Base-by-base conservation (phyloP, 2,888 invertebrate genomes). In the Pterobdella sp. region DNA sequence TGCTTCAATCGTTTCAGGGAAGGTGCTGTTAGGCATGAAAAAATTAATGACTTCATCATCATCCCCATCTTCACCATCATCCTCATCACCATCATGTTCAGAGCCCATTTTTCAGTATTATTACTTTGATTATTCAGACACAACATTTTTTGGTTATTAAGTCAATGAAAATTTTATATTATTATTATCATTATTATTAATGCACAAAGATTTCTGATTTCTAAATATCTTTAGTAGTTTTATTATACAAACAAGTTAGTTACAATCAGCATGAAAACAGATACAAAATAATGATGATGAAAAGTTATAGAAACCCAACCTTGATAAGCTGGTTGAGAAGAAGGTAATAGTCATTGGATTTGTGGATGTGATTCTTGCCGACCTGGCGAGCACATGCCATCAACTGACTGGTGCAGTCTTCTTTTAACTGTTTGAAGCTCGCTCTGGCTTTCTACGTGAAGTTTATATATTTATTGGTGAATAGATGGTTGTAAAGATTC, bases 331-430 rank as follows among this genome's bases (percentile, higher is more conserved):
- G 87, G 73, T 90, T 90, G 74, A 90, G 84, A 0, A 93, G 89
- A 78, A 93, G 93, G 84, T 93, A 92, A 84, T 93, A 95, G 3
- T 93, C 93, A 76, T 94, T 86, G 0, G 94, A 92, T 82, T 90
- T 90, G 81, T 93, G 91, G 77, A 95, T 92, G 81, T 90, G 91
- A 73, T 88, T 88, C 29, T 35, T 64, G 60, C 94, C 93, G 72
- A 93, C 85, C 81, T 92, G 90, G 81, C 90, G 90, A 0, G 90
- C 89, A 79, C 93, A 86, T 72, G 89, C 86, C 80, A 93, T 92
- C 75, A 94, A 87, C 56, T 91, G 87, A 18, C 91, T 88, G 10
- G 92, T 92, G 0, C 92, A 91, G 83, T 93, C 93, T 81, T 90
- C 90, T 75, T 93, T 86, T 36, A 93, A 87, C 82, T 91, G 89